A percentile compares a stretch with the other conserved stretches of the same genome.
phyloP scores from a whole-genome alignment of 2,888 invertebrate genomes.

The Drosophila diplacantha region DNA sequence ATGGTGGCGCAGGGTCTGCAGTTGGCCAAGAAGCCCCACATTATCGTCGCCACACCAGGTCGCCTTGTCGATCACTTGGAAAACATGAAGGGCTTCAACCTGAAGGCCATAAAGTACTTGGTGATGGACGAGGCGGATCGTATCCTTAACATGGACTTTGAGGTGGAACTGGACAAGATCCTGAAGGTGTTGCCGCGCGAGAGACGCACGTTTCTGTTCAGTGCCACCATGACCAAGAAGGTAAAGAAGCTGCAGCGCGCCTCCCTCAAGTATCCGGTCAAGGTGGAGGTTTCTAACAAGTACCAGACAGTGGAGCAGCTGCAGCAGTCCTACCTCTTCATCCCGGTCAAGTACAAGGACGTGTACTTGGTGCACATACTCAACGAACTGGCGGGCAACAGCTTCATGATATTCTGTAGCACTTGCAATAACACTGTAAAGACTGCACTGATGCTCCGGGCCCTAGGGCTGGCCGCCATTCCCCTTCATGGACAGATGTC shows the following conservation, averaged over 20 bases:
- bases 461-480: conserved; percentile 94
- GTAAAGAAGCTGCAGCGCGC: conserved; percentile 97
- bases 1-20: conserved; percentile 96
- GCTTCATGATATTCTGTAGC: conserved; percentile 97
- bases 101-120: conserved; percentile 91
- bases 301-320: conserved; percentile 99
- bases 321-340: conserved; percentile 95
- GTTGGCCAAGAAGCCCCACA: conserved; percentile 96
- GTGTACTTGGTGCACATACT: conserved; percentile 96
- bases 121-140: conserved; percentile 99
- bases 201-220: conserved; percentile 94
- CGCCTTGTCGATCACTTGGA: conserved; percentile 96
- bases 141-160: conserved; percentile 99
- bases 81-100: conserved; percentile 97
- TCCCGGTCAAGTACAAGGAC: conserved; percentile 98
- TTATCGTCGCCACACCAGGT: conserved; percentile 98
- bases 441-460: conserved; percentile 91
- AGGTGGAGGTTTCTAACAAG: conserved; percentile 96
- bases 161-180: conserved; percentile 97
- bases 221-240: conserved; percentile 99
- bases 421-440: conserved; percentile 96
- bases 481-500: conserved; percentile 99
- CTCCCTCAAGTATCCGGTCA: conserved; percentile 94
- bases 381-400: conserved; percentile 96
- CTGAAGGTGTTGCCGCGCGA: conserved; percentile 92